Base-by-base conservation (phyloP, 2,113 vertebrate species). In the Pleuronectes platessa region DNA sequence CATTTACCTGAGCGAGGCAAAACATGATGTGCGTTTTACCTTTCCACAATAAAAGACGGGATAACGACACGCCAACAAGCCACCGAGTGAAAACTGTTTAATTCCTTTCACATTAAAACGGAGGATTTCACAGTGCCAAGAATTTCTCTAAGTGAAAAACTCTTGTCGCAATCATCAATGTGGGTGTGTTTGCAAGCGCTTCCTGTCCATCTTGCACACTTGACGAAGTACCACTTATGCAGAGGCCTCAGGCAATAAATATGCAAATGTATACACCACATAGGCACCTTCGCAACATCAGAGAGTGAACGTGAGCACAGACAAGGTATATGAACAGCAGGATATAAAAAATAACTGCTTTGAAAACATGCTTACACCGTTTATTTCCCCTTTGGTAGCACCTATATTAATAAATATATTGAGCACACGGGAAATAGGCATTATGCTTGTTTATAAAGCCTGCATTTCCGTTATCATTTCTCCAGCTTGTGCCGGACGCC, bases 241-340 rank as follows among this genome's bases (percentile, higher is more conserved):
- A 79, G 60, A 47, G 15, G 76, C 76, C 68, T 68, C 31, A 51
- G 81, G 74, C 83, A 82, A 88, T 89, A 83, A 78, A 86, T 85
- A 86, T 89, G 86, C 71, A 84, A 89, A 90, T 84, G 55, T 64
- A 62, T 77, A 62, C 54, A 69, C 13, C 61, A 21, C 67, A 82
- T 62, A 82, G 76, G 58, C 55, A 76, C 61, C 56, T 74, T 58
- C 40, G 59, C 65, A 59, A 42, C 58, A 82, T 70, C 35, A 63
- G 26, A 18, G 37, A 65, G 27, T 53, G 26, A 26, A 35, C 24
- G 64, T 58, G 26, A 20, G 66, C 47, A 35, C 53, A 77, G 24
- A 64, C 53, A 47, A 65, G 71, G 14, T 55, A 65, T 61, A 78
- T 64, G 40, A 80, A 60, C 59, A 59, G n/a, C 65, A 71, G 21